phyloP scores from a whole-genome alignment of 2,888 invertebrate genomes.

The Sicus ferrugineus region DNA sequence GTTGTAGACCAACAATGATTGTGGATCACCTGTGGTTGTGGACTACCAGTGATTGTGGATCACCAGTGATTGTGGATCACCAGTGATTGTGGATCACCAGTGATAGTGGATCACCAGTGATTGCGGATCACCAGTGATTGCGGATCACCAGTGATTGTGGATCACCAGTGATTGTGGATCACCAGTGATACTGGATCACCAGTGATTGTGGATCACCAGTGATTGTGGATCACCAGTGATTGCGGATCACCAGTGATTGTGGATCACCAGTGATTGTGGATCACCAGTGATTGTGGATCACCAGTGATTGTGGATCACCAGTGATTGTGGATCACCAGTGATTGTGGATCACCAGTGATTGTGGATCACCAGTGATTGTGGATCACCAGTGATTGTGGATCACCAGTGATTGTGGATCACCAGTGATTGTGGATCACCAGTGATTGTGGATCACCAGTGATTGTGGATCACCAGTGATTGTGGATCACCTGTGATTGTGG shows the following conservation, averaged over 20 bases:
- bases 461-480: not conserved
- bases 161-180: not conserved
- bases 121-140: not conserved
- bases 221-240: not conserved
- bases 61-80: not conserved
- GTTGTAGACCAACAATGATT: not conserved
- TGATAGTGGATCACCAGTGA: not conserved
- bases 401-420: not conserved
- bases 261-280: not conserved
- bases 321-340: not conserved
- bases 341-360: not conserved
- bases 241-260: not conserved
- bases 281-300: not conserved
- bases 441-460: not conserved
- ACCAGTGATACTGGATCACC: too few species aligned
- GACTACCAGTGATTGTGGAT: not conserved
- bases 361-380: not conserved
- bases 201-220: too few species aligned
- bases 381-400: not conserved
- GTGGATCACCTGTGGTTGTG: not conserved
- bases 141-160: not conserved
- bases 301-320: not conserved
- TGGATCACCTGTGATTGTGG: not conserved
- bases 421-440: not conserved
- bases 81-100: not conserved